phyloP scores from a whole-genome alignment of 53 echinoderm and acorn worm species.

The Zoroaster sp. region DNA sequence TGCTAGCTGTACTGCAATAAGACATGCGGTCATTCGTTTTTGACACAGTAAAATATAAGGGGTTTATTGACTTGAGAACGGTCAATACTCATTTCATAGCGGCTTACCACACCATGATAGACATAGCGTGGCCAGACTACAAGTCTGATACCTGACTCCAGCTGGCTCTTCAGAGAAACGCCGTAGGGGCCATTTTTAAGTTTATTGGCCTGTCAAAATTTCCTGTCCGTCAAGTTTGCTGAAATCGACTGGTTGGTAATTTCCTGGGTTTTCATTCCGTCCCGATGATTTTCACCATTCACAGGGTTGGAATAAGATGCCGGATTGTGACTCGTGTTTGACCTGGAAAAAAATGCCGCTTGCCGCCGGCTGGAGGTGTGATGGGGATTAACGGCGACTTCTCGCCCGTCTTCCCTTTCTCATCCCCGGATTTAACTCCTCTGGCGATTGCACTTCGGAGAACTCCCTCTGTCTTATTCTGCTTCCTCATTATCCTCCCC shows the following conservation, averaged over 20 bases:
- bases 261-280: neutral
- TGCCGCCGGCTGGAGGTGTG: neutral
- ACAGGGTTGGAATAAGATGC: neutral
- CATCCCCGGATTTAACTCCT: neutral
- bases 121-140: conserved; percentile 1
- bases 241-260: neutral
- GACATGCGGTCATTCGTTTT: conserved; percentile 7
- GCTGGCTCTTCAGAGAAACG: conserved; percentile 12
- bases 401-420: neutral
- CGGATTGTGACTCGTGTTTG: neutral
- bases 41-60: conserved; percentile 10
- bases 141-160: conserved; percentile 15
- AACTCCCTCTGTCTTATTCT: neutral
- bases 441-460: neutral
- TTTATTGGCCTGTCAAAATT: neutral
- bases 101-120: conserved; percentile 29
- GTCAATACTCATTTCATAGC: conserved; percentile 23
- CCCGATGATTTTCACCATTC: neutral
- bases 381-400: neutral
- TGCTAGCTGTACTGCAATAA: neutral
- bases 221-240: neutral
- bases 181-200: conserved; percentile 11
- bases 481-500: neutral
- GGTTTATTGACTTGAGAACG: conserved; percentile 34
- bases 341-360: neutral